A percentile compares a stretch with the other conserved stretches of the same genome.
Evolutionary conservation across 2,888 invertebrate species (phyloP).

Genomic region (Syrphus vitripennis): DNA sequence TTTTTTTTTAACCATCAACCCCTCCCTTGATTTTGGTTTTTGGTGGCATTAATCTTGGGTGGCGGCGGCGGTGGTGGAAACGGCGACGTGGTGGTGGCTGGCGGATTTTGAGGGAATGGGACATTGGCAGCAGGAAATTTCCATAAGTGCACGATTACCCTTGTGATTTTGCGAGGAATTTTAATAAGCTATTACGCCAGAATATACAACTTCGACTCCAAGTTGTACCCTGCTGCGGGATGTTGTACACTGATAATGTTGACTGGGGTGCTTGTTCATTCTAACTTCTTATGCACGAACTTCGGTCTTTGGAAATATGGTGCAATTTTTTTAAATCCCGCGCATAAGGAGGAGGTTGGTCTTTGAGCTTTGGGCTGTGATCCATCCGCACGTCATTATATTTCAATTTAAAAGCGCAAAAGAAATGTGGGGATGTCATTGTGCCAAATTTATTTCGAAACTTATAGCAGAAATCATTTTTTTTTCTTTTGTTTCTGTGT

Average conservation of each 20-base stretch:
- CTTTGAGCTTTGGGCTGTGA: background rate
- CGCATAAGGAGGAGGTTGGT: background rate
- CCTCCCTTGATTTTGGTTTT: constrained; percentile 11
- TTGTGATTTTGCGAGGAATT: constrained; percentile 71
- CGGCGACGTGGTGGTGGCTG: constrained; percentile 29
- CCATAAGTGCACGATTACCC: constrained; percentile 72
- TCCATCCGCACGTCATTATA: constrained; percentile 59
- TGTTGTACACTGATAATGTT: constrained; percentile 30
- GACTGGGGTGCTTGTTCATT: constrained; percentile 26
- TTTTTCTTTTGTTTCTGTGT: too few relatives aligned
- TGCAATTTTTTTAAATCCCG: constrained; percentile 64
- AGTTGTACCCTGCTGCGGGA: constrained; percentile 19
- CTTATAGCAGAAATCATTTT: background rate
- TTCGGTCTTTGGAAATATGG: constrained; percentile 62
- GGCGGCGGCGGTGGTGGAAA: constrained; percentile 27
- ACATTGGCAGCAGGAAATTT: constrained; percentile 67
- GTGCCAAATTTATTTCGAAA: background rate
- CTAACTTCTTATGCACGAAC: constrained; percentile 45
- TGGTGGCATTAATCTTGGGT: constrained; percentile 59
- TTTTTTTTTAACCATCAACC: constrained; percentile 1
- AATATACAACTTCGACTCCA: constrained; percentile 8
- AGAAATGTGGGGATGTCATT: background rate
- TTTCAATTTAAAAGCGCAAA: constrained; percentile 63
- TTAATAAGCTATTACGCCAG: constrained; percentile 71
- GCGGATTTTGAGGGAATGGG: constrained; percentile 33